Percentiles rank a stretch among this genome's conserved stretches.
phyloP scores from a whole-genome alignment of 2,888 invertebrate genomes.

The Eilema sororculum region DNA sequence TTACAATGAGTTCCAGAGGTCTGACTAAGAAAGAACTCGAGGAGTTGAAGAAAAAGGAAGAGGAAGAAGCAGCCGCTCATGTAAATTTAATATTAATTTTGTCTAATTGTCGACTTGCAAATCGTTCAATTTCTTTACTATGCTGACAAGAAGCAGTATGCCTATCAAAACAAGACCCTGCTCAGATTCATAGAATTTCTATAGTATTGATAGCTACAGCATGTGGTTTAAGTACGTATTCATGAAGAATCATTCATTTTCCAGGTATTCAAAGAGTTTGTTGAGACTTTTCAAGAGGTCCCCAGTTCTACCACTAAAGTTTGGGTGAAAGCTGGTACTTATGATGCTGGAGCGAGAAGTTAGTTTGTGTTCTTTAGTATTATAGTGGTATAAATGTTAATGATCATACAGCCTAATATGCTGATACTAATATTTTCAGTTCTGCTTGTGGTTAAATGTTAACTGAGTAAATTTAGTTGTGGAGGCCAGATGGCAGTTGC shows the following conservation, averaged over 20 bases:
- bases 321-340: constrained; percentile 99
- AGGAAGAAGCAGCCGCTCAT: constrained; percentile 96
- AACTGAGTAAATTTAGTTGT: too few relatives aligned
- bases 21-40: constrained; percentile 94
- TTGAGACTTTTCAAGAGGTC: constrained; percentile 97
- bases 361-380: constrained; percentile 63
- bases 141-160: too few relatives aligned
- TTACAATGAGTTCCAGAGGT: constrained; percentile 88
- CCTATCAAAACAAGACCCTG: neutral
- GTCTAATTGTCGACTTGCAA: neutral
- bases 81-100: constrained; percentile 79
- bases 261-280: constrained; percentile 98
- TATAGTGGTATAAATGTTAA: neutral
- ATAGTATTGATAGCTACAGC: neutral
- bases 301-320: constrained; percentile 94
- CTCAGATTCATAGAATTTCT: neutral
- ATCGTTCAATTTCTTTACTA: neutral
- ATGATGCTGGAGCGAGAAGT: constrained; percentile 97
- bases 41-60: constrained; percentile 94
- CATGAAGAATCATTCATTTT: neutral
- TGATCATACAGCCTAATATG: too few relatives aligned
- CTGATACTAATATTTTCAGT: too few relatives aligned
- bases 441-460: too few relatives aligned
- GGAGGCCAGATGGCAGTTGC: too few relatives aligned
- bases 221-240: neutral